Conservation (phyloP, 2,888 invertebrate genomes). For the Mythimna vitellina region DNA sequence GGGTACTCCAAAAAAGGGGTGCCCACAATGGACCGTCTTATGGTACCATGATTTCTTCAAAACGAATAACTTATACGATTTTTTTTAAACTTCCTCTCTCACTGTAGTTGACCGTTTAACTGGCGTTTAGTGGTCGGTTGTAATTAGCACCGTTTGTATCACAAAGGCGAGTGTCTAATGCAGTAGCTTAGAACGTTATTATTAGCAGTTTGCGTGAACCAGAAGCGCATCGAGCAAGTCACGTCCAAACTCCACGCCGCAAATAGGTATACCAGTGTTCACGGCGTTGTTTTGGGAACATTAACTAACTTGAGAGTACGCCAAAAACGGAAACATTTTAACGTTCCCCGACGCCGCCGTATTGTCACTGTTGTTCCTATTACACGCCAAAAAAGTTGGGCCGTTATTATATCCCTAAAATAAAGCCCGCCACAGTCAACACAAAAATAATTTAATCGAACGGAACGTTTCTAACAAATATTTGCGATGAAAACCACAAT, state of each 20-base stretch:
- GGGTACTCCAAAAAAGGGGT: slow-evolving; percentile 1
- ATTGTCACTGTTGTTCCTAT: slow-evolving; percentile 81
- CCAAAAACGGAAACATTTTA: slow-evolving; percentile 89
- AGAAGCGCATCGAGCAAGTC: slow-evolving; percentile 70
- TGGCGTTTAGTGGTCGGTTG: slow-evolving; percentile 33
- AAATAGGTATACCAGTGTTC: slow-evolving; percentile 79
- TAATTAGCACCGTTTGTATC: slow-evolving; percentile 47
- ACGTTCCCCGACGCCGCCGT: slow-evolving; percentile 76
- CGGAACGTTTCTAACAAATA: slow-evolving; percentile 73
- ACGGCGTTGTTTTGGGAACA: slow-evolving; percentile 86
- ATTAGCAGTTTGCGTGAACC: slow-evolving; percentile 67
- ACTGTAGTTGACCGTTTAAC: slow-evolving; percentile 28
- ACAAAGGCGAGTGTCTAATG: slow-evolving; percentile 49
- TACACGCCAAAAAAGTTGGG: slow-evolving; percentile 79
- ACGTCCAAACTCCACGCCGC: slow-evolving; percentile 75
- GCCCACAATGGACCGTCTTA: slow-evolving; percentile 40
- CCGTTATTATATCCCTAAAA: slow-evolving; percentile 68
- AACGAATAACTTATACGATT: slow-evolving; percentile 35
- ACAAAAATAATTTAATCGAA: slow-evolving; percentile 73
- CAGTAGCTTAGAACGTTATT: slow-evolving; percentile 65
- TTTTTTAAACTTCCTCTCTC: slow-evolving; percentile 40
- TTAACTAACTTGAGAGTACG: slow-evolving; percentile 89
- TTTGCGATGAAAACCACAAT: slow-evolving; percentile 75
- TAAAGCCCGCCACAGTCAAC: slow-evolving; percentile 66
- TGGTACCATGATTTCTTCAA: slow-evolving; percentile 35